Percentiles rank a stretch among this genome's conserved stretches.
These are phyloP conservation scores for Xiphophorus couchianus DNA, from an alignment of 2,113 vertebrate genomes.

Conservation along the genomic window DNA sequence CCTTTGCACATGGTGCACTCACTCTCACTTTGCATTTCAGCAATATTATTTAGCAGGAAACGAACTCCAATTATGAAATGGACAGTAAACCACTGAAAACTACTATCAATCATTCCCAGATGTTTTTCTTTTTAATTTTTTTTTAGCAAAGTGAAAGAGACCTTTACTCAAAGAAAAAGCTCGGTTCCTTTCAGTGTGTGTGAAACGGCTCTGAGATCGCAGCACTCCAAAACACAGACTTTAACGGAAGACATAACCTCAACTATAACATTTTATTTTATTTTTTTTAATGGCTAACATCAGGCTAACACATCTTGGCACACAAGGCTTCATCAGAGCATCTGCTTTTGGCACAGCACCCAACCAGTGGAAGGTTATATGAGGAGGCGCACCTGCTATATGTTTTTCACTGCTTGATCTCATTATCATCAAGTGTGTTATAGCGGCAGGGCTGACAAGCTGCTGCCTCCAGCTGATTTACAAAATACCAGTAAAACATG, in stretches of 20 bases:
- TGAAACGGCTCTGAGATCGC: conserved; percentile 41
- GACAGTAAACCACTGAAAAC: neutral
- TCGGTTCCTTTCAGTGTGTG: conserved; percentile 31
- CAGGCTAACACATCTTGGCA: conserved; percentile 60
- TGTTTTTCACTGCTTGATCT: conserved; percentile 57
- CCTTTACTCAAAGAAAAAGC: conserved; percentile 15
- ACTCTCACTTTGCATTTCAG: conserved; percentile 6
- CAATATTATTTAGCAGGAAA: conserved; percentile 4
- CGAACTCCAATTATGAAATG: conserved; percentile 12
- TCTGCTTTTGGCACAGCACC: conserved; percentile 60
- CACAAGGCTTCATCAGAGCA: conserved; percentile 59
- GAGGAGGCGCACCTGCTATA: conserved; percentile 65
- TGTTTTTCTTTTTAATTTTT: too few species aligned
- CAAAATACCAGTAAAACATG: conserved; percentile 1
- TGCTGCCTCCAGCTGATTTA: conserved; percentile 43
- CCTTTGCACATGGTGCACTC: neutral
- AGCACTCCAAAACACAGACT: conserved; percentile 46
- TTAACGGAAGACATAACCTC: conserved; percentile 45
- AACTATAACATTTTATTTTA: conserved; percentile 22
- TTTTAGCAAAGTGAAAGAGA: neutral
- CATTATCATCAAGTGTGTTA: conserved; percentile 54
- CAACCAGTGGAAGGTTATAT: conserved; percentile 59
- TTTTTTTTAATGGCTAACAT: conserved; percentile 54
- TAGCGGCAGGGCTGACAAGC: conserved; percentile 48
- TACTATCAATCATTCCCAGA: neutral